Conservation (phyloP, 2,797 vertebrate species). For the Acridotheres tristis region DNA sequence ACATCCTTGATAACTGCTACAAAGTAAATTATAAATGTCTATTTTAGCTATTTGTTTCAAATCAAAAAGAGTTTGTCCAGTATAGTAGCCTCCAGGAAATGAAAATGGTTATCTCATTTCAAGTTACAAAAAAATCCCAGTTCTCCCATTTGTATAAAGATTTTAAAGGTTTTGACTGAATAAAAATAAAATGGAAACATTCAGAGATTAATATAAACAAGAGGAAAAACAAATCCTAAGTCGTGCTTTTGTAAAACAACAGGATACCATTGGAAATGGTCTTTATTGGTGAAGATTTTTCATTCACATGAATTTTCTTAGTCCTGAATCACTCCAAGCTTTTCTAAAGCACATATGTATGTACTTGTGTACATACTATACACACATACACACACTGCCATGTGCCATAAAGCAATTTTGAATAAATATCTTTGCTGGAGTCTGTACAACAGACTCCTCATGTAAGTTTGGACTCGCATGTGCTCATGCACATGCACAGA, state of each 20-base stretch:
- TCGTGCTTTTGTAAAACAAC: constrained; percentile 62
- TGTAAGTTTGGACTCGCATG: constrained; percentile 54
- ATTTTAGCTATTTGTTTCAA: constrained; percentile 21
- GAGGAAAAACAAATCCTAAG: neutral
- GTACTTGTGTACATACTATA: neutral
- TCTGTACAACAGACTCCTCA: constrained; percentile 58
- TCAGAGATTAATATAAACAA: constrained; percentile 50
- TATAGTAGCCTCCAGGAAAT: constrained; percentile 34
- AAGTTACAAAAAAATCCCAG: constrained; percentile 5
- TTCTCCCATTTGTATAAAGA: neutral
- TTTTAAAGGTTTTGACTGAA: constrained; percentile 53
- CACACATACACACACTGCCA: constrained; percentile 2
- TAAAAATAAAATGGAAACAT: constrained; percentile 31
- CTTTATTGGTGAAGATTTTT: constrained; percentile 58
- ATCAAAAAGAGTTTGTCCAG: constrained; percentile 16
- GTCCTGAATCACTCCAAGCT: constrained; percentile 66
- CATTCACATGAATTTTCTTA: constrained; percentile 58
- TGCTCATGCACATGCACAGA: constrained; percentile 59
- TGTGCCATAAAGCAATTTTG: constrained; percentile 61
- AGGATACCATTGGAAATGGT: constrained; percentile 64
- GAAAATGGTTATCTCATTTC: neutral
- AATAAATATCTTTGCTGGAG: constrained; percentile 63
- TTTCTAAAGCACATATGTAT: constrained; percentile 48
- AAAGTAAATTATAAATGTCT: neutral
- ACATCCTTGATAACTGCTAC: constrained; percentile 59